A percentile compares a stretch with the other conserved stretches of the same genome.
Evolutionary conservation across 2,113 vertebrate genomes (phyloP).

Genomic region (Cygnus atratus): DNA sequence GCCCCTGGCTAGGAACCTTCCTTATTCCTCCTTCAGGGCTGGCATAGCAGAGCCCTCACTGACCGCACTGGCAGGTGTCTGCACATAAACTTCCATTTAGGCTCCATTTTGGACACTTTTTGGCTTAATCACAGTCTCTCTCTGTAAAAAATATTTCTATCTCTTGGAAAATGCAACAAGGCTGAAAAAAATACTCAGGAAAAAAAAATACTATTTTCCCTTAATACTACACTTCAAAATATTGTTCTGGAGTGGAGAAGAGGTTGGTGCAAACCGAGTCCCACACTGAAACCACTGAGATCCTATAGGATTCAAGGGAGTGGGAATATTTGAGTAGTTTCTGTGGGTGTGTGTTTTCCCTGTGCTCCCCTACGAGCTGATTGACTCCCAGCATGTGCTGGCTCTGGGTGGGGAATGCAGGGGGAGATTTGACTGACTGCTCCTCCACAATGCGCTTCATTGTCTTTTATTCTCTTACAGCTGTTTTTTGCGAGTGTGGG

Average conservation of each 20-base stretch:
- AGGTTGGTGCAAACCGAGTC: not conserved
- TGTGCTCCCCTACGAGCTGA: not conserved
- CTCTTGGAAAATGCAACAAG: not conserved
- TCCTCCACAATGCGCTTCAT: constrained; percentile 47
- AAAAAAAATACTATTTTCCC: not conserved
- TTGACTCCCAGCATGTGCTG: constrained; percentile 35
- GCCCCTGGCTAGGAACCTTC: not conserved
- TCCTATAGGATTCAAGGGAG: not conserved
- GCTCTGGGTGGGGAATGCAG: not conserved
- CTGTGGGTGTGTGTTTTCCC: constrained; percentile 15
- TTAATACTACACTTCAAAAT: not conserved
- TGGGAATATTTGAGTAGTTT: not conserved
- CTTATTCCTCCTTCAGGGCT: not conserved
- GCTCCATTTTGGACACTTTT: not conserved
- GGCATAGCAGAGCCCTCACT: not conserved
- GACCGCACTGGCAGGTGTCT: not conserved
- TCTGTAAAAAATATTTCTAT: not conserved
- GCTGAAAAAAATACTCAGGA: not conserved
- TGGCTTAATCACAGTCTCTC: not conserved
- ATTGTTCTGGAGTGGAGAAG: not conserved
- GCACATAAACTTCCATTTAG: not conserved
- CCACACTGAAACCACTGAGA: not conserved
- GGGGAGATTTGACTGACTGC: constrained; percentile 12
- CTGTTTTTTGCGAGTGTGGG: constrained; percentile 22
- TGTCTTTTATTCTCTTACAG: constrained; percentile 46